phyloP scores from a whole-genome alignment of 1,140 invertebrate genomes.

The Aphaenogaster rudis region DNA sequence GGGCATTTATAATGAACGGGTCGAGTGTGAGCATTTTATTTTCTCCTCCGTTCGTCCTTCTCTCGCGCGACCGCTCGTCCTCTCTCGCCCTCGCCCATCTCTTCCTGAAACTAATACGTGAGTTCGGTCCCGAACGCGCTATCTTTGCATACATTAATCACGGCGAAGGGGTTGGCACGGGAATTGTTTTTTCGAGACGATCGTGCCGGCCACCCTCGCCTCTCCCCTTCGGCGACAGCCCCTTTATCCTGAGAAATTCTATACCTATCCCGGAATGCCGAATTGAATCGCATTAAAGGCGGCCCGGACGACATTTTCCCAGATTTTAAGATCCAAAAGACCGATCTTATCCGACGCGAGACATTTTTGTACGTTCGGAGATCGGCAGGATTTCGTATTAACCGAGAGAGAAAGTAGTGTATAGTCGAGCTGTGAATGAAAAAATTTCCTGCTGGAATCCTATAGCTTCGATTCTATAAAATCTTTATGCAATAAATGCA shows the following conservation, averaged over 20 bases:
- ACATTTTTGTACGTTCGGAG: conserved; percentile 34
- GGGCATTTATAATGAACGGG: conserved; percentile 76
- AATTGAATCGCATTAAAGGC: conserved; percentile 69
- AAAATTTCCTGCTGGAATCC: neutral
- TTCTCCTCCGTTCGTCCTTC: conserved; percentile 25
- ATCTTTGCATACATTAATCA: conserved; percentile 80
- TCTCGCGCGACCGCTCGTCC: neutral
- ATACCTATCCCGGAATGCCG: conserved; percentile 67
- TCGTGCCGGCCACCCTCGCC: conserved; percentile 34
- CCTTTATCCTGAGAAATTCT: conserved; percentile 58
- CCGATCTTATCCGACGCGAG: conserved; percentile 49
- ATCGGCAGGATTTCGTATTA: conserved; percentile 31
- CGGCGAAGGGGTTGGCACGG: conserved; percentile 74
- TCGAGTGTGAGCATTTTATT: conserved; percentile 68
- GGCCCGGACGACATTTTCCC: conserved; percentile 46
- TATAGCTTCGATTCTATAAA: neutral
- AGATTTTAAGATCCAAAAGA: conserved; percentile 52
- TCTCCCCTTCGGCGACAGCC: conserved; percentile 32
- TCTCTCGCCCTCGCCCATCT: neutral
- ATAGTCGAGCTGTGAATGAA: neutral
- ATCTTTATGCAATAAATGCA: neutral
- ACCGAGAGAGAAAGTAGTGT: neutral
- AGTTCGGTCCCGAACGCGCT: conserved; percentile 58
- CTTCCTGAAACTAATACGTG: conserved; percentile 69
- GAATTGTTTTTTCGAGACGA: conserved; percentile 67